These are phyloP conservation scores for Chromoteleia sp. DNA, from an alignment of 2,888 invertebrate genomes.

Conservation along the genomic window DNA sequence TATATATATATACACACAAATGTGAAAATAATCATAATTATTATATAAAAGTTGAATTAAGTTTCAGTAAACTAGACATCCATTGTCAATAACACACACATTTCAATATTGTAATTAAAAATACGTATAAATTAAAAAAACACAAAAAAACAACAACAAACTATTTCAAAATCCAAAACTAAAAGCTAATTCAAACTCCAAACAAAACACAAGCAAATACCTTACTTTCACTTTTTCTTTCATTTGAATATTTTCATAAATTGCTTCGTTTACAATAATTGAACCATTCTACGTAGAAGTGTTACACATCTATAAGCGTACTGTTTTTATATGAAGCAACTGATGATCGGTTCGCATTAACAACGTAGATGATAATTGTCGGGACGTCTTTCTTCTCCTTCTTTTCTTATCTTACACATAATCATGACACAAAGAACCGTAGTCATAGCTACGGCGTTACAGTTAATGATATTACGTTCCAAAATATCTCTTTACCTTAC, in stretches of 20 bases:
- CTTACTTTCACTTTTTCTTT: slow-evolving; percentile 78
- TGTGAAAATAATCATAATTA: no score
- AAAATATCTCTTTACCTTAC: slow-evolving; percentile 83
- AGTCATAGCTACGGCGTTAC: slow-evolving; percentile 22
- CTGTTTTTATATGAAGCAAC: slow-evolving; percentile 37
- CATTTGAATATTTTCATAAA: slow-evolving; percentile 74
- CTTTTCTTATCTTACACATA: slow-evolving; percentile 46
- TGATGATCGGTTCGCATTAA: slow-evolving; percentile 38
- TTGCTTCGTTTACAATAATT: slow-evolving; percentile 75
- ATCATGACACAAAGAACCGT: slow-evolving; percentile 29
- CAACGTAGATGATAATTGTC: slow-evolving; percentile 24
- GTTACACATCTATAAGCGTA: slow-evolving; percentile 47
- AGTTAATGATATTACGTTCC: slow-evolving; percentile 73
- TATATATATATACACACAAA: no score
- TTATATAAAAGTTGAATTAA: background rate
- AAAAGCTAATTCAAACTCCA: slow-evolving; percentile 68
- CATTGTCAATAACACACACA: slow-evolving; percentile 18
- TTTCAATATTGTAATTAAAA: slow-evolving; percentile 8
- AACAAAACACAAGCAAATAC: slow-evolving; percentile 78
- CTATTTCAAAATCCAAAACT: slow-evolving; percentile 32
- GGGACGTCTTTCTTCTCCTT: slow-evolving; percentile 65
- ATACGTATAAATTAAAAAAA: slow-evolving; percentile 6
- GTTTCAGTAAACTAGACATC: slow-evolving; percentile 22
- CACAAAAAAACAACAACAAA: background rate
- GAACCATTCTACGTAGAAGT: slow-evolving; percentile 58